These are phyloP conservation scores for Aphelenchoides fujianensis DNA, from an alignment of 1,140 invertebrate genomes.

Conservation along the genomic window DNA sequence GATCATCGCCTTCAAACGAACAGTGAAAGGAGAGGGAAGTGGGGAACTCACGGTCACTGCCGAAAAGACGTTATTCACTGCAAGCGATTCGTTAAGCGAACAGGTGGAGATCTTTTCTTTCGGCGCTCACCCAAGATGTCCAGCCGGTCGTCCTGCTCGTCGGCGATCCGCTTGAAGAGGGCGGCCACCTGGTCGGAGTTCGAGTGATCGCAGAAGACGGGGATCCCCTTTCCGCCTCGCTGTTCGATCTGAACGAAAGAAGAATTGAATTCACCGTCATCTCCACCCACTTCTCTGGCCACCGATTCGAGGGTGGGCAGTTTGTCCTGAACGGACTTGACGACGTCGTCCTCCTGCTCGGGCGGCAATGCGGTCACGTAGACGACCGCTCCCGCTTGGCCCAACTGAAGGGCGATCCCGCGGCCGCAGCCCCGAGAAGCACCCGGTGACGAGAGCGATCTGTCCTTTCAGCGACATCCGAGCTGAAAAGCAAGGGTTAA, in stretches of 20 bases:
- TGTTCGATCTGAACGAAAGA: slow-evolving; percentile 5
- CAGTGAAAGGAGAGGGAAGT: too few relatives aligned
- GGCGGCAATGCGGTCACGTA: slow-evolving; percentile 32
- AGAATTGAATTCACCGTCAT: background rate
- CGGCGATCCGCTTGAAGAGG: slow-evolving; percentile 12
- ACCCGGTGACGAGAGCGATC: slow-evolving; percentile 64
- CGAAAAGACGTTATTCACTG: slow-evolving; percentile 65
- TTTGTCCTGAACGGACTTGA: slow-evolving; percentile 17
- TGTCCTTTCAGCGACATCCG: slow-evolving; percentile 53
- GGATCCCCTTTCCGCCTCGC: slow-evolving; percentile 18
- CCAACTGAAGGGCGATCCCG: slow-evolving; percentile 64
- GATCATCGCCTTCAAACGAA: slow-evolving; percentile 9
- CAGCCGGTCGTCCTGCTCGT: slow-evolving; percentile 22
- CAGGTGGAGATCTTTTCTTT: slow-evolving; percentile 49
- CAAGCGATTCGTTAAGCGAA: background rate
- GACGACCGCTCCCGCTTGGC: slow-evolving; percentile 61
- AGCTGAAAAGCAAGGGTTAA: too few relatives aligned
- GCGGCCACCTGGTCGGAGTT: slow-evolving; percentile 21
- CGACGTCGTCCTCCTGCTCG: slow-evolving; percentile 58
- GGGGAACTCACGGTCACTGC: slow-evolving; percentile 60
- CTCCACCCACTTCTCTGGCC: slow-evolving; percentile 35
- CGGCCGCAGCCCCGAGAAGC: slow-evolving; percentile 64
- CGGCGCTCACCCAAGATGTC: slow-evolving; percentile 58
- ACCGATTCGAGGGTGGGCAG: slow-evolving; percentile 29
- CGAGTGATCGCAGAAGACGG: slow-evolving; percentile 20